Evolutionary conservation across 2,797 vertebrate genomes (phyloP).

Genomic region (Lerista edwardsae): DNA sequence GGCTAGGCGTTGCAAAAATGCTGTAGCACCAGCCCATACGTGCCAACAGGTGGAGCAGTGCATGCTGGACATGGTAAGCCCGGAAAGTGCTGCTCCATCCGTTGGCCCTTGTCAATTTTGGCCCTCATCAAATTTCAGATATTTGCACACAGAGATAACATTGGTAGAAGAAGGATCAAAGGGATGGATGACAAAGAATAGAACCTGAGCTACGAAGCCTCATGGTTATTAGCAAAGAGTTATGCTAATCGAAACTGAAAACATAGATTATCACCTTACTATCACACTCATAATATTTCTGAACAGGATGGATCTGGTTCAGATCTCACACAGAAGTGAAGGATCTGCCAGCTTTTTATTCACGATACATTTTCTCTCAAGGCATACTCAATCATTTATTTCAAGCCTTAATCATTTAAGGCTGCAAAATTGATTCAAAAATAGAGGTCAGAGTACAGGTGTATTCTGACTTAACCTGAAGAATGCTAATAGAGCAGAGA

Average conservation of each 20-base stretch:
- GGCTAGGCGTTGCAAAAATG: no score
- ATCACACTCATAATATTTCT: conserved; percentile 17
- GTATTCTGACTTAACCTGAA: conserved; percentile 37
- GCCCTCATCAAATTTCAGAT: neutral
- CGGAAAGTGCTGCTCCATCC: no score
- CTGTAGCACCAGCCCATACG: no score
- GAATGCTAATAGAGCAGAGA: conserved; percentile 57
- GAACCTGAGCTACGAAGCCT: neutral
- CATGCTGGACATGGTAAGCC: no score
- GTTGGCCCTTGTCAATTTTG: neutral
- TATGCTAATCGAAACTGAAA: conserved; percentile 55
- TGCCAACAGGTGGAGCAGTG: no score
- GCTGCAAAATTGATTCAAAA: conserved; percentile 70
- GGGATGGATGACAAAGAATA: neutral
- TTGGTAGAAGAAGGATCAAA: neutral
- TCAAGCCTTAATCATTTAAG: conserved; percentile 69
- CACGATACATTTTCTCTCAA: conserved; percentile 59
- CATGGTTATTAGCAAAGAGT: conserved; percentile 25
- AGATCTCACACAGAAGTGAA: conserved; percentile 47
- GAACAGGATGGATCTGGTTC: conserved; percentile 47
- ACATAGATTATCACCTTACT: conserved; percentile 47
- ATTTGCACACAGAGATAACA: conserved; percentile 7
- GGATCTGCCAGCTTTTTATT: conserved; percentile 57
- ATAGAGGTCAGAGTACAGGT: conserved; percentile 59
- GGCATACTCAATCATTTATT: conserved; percentile 68